Evolutionary conservation across 2,888 invertebrate species (phyloP).

Genomic region (Eupithecia vulgata): DNA sequence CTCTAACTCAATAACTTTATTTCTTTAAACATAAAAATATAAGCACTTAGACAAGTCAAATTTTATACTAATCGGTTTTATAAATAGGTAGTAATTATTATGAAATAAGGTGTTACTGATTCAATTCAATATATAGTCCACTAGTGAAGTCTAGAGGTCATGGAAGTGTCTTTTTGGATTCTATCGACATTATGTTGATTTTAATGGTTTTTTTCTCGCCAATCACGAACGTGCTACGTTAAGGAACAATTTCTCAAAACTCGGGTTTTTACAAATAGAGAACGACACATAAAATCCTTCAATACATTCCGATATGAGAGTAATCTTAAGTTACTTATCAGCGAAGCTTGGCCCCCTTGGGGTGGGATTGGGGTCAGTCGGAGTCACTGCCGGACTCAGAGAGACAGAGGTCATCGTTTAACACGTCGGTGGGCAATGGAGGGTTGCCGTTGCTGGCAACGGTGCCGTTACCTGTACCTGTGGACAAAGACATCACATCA

Average conservation of each 20-base stretch:
- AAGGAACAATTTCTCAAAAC: neutral
- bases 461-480: conserved; percentile 53
- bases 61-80: no score
- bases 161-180: no score
- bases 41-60: no score
- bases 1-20: no score
- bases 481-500: neutral
- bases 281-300: neutral
- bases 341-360: conserved; percentile 26
- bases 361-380: conserved; percentile 79
- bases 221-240: neutral
- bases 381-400: conserved; percentile 94
- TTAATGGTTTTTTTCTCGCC: neutral
- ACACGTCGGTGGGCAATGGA: conserved; percentile 85
- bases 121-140: no score
- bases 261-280: neutral
- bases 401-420: conserved; percentile 93
- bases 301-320: neutral
- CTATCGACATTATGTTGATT: neutral
- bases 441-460: conserved; percentile 51
- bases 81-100: no score
- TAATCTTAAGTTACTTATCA: conserved; percentile 10
- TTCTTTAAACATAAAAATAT: no score
- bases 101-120: no score
- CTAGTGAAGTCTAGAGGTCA: no score